Evolutionary conservation across 2,113 vertebrate genomes (phyloP), one percentile per base, ranked within the genome.

Genomic region (Phaethornis superciliosus): DNA sequence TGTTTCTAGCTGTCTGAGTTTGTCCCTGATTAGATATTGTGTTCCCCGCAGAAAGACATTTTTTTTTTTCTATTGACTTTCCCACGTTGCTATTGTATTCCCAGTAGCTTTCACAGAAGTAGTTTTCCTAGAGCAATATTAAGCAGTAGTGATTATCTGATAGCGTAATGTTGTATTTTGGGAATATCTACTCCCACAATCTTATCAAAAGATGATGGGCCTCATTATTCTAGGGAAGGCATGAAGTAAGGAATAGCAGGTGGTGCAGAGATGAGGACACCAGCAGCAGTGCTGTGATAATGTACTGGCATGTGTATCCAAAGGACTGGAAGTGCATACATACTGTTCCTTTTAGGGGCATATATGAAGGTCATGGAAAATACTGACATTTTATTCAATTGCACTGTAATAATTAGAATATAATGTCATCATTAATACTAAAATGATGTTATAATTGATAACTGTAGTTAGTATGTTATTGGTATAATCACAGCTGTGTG

Each of bases 131-230:
- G 74, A 77, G 64, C 75, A 56, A 30, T 70, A 82, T 94, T 95
- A 87, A 82, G 33, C 85, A 77, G 55, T 62, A 76, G 75, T 91
- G 87, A 91, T 92, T 94, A 89, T 92, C 63, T 89, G 91, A 85
- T 81, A 85, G 70, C 32, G 85, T 78, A 88, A 95, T 81, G 68
- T 26, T 85, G 60, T 96, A 95, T 95, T 94, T 94, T 91, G 82
- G 88, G 95, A 95, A 67, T 85, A 90, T 81, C 82, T 91, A 64
- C 94, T 91, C 93, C 88, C 77, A 95, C 93, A 7, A 60, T 69
- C 91, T 85, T 87, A 95, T 96, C 93, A 95, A 47, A 86, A 91
- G 90, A 91, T 86, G 92, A 96, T 85, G 83, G 68, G 94, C 23
- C 49, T 93, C 76, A 86, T 88, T 95, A 95, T 97, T 54, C n/a